Percentiles rank a stretch among this genome's conserved stretches.
These are phyloP conservation scores for Ligdia adustata DNA, from an alignment of 2,888 invertebrate genomes.

Conservation along the genomic window DNA sequence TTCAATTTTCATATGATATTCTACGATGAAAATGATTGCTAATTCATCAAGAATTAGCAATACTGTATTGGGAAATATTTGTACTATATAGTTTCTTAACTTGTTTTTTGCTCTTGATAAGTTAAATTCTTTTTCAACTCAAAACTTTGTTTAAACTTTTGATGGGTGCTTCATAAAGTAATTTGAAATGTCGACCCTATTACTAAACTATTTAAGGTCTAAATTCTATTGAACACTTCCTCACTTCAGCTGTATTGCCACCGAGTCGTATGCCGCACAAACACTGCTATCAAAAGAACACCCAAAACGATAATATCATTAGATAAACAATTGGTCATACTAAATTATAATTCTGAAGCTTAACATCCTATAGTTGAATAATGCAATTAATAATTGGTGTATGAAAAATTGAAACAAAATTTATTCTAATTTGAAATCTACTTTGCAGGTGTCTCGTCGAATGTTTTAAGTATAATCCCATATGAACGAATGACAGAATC, in stretches of 20 bases:
- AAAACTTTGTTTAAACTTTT: too few species aligned
- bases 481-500: constrained; percentile 71
- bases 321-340: constrained; percentile 65
- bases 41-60: too few species aligned
- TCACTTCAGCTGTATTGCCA: not conserved
- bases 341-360: constrained; percentile 69
- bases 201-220: not conserved
- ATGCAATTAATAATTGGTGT: constrained; percentile 77
- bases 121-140: too few species aligned
- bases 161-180: too few species aligned
- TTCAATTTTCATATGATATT: too few species aligned
- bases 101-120: too few species aligned
- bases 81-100: too few species aligned
- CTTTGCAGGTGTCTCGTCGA: constrained; percentile 82
- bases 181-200: too few species aligned
- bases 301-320: constrained; percentile 32
- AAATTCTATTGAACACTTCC: not conserved
- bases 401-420: constrained; percentile 77
- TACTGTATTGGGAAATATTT: too few species aligned
- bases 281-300: constrained; percentile 48
- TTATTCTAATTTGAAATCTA: constrained; percentile 82
- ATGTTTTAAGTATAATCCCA: constrained; percentile 78
- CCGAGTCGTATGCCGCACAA: constrained; percentile 29
- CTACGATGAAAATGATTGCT: too few species aligned
- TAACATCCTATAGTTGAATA: constrained; percentile 49